Evolutionary conservation across 2,113 vertebrate species (phyloP).

Genomic region (Odobenus rosmarus): DNA sequence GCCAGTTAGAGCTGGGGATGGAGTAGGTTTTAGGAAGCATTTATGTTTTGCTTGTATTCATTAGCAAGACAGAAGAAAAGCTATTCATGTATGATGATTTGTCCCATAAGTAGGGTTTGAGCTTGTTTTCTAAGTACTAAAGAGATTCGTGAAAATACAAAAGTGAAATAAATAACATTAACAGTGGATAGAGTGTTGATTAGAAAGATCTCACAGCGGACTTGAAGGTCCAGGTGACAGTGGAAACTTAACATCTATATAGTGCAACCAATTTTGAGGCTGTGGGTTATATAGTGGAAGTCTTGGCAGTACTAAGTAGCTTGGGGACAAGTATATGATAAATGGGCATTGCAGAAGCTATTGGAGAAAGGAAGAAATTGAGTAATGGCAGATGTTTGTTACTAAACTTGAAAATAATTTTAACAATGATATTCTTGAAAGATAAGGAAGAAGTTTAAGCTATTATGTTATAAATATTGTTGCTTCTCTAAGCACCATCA

Average conservation of each 20-base stretch:
- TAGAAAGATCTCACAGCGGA: not conserved
- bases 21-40: not conserved
- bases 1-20: not conserved
- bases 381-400: not conserved
- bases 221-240: not conserved
- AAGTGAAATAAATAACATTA: not conserved
- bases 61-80: not conserved
- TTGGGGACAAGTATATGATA: not conserved
- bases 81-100: not conserved
- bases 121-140: not conserved
- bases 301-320: not conserved
- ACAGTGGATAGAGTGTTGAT: not conserved
- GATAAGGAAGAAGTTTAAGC: not conserved
- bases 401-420: not conserved
- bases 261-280: not conserved
- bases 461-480: not conserved
- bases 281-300: not conserved
- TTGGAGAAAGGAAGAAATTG: not conserved
- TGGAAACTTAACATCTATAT: not conserved
- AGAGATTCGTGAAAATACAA: not conserved
- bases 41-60: not conserved
- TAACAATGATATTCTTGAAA: not conserved
- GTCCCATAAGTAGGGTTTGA: not conserved
- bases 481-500: not conserved
- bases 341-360: not conserved